phyloP scores from a whole-genome alignment of 2,888 invertebrate species.

The Ceratothoa steindachneri region DNA sequence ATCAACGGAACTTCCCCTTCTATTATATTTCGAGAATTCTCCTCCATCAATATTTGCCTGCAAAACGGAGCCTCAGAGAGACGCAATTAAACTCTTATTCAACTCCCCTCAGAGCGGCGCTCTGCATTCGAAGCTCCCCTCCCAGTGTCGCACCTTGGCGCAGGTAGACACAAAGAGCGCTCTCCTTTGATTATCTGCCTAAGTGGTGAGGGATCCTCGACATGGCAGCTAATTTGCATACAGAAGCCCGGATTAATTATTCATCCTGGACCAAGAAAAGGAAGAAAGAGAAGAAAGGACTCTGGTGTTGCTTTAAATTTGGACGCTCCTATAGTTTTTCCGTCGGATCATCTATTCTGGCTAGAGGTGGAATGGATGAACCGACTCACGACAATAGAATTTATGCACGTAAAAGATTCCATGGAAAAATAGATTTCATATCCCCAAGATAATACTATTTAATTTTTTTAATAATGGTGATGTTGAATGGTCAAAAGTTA shows the following conservation, averaged over 20 bases:
- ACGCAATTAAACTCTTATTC: constrained; percentile 9
- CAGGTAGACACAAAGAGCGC: constrained; percentile 13
- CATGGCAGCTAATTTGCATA: constrained; percentile 12
- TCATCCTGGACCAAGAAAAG: not conserved
- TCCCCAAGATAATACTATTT: too few species aligned
- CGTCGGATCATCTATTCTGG: too few species aligned
- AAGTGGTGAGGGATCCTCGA: constrained; percentile 10
- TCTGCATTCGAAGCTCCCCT: constrained; percentile 1
- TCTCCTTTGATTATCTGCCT: constrained; percentile 9
- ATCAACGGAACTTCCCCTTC: too few species aligned
- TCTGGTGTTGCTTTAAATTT: too few species aligned
- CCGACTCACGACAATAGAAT: too few species aligned
- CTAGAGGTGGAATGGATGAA: too few species aligned
- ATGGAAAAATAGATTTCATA: too few species aligned
- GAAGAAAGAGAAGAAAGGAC: too few species aligned
- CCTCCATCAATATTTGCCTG: not conserved
- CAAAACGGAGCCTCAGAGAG: not conserved
- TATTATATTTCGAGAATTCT: not conserved
- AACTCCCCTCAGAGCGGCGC: not conserved
- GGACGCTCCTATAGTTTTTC: too few species aligned
- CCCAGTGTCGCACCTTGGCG: constrained; percentile 1
- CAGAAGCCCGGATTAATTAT: not conserved
- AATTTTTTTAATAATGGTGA: too few species aligned
- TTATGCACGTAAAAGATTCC: too few species aligned
- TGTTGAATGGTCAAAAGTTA: too few species aligned